Evolutionary conservation across 2,797 vertebrate species (phyloP).

Genomic region (Tinamus major): DNA sequence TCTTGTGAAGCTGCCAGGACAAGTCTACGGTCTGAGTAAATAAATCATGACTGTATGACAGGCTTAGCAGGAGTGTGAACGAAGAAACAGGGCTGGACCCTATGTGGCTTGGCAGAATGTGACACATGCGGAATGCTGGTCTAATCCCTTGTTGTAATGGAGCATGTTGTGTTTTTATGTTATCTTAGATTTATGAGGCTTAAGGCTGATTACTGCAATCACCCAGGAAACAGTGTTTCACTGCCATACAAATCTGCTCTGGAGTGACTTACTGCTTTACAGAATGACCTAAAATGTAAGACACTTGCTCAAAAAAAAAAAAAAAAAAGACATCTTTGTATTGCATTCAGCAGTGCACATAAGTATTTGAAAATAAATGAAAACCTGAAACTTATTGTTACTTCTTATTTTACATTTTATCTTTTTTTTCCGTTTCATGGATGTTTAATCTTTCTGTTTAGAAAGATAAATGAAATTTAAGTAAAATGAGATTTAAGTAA

Average conservation of each 20-base stretch:
- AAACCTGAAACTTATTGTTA: background rate
- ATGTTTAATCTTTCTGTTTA: background rate
- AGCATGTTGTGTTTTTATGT: background rate
- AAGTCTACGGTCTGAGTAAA: constrained; percentile 34
- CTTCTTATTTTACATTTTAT: background rate
- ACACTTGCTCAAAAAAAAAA: background rate
- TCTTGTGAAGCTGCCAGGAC: constrained; percentile 32
- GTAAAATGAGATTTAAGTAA: background rate
- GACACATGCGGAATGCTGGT: background rate
- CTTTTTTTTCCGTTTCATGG: background rate
- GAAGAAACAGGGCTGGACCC: background rate
- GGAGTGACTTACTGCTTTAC: background rate
- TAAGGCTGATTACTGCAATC: background rate
- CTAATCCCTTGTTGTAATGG: background rate
- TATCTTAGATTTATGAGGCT: background rate
- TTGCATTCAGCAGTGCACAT: background rate
- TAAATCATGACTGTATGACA: constrained; percentile 43
- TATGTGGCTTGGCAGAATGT: background rate
- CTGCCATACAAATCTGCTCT: background rate
- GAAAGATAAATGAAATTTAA: background rate
- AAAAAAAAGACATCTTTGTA: background rate
- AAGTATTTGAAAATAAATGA: background rate
- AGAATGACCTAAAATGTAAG: background rate
- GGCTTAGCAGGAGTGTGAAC: background rate
- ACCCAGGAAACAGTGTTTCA: constrained; percentile 7